These are phyloP conservation scores for Pteromalus puparum DNA, from an alignment of 1,140 invertebrate species.

Conservation along the genomic window DNA sequence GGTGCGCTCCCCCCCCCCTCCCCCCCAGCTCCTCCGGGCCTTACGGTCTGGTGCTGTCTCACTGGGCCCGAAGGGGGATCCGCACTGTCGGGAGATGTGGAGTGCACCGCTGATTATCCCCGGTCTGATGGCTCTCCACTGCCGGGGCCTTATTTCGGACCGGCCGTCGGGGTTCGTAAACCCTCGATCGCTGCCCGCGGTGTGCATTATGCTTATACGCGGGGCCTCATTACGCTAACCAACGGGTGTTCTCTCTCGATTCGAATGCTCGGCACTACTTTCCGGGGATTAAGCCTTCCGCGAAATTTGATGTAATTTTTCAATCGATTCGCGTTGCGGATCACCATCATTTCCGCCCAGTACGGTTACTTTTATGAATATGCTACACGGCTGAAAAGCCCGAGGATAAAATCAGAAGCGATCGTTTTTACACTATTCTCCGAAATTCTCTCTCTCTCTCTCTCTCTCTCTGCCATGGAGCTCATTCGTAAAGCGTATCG, in stretches of 20 bases:
- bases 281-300: not conserved
- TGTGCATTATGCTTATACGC: slow-evolving; percentile 41
- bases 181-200: not conserved
- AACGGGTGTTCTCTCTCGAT: slow-evolving; percentile 45
- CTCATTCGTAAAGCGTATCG: too few relatives aligned
- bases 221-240: not conserved
- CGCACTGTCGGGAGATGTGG: slow-evolving; percentile 52
- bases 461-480: too few relatives aligned
- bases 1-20: not conserved
- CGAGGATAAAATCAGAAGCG: too few relatives aligned
- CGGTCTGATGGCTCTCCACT: slow-evolving; percentile 48
- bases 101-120: slow-evolving; percentile 59
- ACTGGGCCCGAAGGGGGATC: slow-evolving; percentile 33
- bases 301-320: not conserved
- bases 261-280: not conserved
- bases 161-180: slow-evolving; percentile 47
- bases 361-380: not conserved
- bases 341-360: not conserved
- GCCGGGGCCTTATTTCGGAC: not conserved
- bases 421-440: too few relatives aligned
- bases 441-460: too few relatives aligned
- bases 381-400: too few relatives aligned
- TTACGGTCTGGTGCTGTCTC: not conserved
- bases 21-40: not conserved
- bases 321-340: not conserved